These are phyloP conservation scores for Thera obeliscata DNA, from an alignment of 2,888 invertebrate species.

Conservation along the genomic window DNA sequence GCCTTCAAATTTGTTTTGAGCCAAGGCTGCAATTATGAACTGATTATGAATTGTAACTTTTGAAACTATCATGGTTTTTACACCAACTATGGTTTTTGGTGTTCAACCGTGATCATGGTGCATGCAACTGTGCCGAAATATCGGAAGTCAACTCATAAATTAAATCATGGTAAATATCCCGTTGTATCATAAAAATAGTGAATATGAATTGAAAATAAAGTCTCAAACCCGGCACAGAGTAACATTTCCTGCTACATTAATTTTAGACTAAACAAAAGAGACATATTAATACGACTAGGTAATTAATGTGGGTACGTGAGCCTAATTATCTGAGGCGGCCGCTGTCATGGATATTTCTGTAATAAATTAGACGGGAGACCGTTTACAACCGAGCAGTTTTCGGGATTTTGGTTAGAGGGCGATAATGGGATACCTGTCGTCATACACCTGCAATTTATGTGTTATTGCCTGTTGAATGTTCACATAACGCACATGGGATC, in stretches of 20 bases:
- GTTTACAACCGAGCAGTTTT: slow-evolving; percentile 60
- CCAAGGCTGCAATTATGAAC: no score
- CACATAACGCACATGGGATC: slow-evolving; percentile 40
- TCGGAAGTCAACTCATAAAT: no score
- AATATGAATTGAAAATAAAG: slow-evolving; percentile 21
- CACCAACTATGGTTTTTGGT: no score
- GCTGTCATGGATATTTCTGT: slow-evolving; percentile 61
- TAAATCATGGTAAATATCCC: no score
- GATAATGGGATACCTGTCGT: slow-evolving; percentile 69
- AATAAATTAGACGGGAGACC: slow-evolving; percentile 62
- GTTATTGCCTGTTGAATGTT: slow-evolving; percentile 63
- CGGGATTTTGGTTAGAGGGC: slow-evolving; percentile 62
- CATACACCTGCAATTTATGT: slow-evolving; percentile 58
- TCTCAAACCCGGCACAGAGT: slow-evolving; percentile 12
- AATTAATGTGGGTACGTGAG: slow-evolving; percentile 40
- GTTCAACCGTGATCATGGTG: no score
- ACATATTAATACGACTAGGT: slow-evolving; percentile 39
- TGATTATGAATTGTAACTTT: no score
- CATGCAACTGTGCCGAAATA: no score
- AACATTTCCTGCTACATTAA: slow-evolving; percentile 33
- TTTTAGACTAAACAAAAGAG: slow-evolving; percentile 40
- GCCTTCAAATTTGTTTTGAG: no score
- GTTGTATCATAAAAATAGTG: not conserved
- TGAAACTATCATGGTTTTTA: no score
- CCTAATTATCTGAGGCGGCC: slow-evolving; percentile 57